Evolutionary conservation across 2,113 vertebrate species (phyloP).

Genomic region (Notiomystis cincta): DNA sequence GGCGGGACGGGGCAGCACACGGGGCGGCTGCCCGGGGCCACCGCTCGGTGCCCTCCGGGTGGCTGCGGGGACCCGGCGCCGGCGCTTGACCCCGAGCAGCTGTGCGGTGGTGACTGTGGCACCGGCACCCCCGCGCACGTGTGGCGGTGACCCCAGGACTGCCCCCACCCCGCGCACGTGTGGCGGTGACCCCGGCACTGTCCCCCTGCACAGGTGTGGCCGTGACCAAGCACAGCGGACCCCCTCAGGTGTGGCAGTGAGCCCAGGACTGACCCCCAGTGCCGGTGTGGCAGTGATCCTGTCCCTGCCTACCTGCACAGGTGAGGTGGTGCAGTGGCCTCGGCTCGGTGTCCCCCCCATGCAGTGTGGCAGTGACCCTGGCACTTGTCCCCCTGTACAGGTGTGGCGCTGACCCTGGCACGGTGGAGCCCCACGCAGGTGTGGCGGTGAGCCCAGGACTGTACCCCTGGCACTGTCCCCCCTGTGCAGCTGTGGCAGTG

Average conservation of each 20-base stretch:
- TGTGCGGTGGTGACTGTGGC: accelerated
- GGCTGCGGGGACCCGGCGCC: background rate
- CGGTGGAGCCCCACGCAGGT: background rate
- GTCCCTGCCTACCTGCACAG: background rate
- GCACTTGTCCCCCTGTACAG: background rate
- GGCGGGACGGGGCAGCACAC: background rate
- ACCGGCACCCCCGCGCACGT: background rate
- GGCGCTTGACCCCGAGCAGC: background rate
- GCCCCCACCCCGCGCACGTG: background rate
- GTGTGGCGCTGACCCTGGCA: background rate
- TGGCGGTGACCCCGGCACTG: background rate
- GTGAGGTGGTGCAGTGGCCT: background rate
- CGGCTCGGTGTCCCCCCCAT: background rate
- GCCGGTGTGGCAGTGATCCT: background rate
- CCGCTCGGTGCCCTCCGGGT: background rate
- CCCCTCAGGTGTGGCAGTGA: background rate
- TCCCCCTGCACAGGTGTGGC: background rate
- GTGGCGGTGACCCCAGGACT: background rate
- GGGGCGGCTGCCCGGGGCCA: background rate
- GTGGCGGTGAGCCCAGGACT: background rate
- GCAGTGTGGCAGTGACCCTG: background rate
- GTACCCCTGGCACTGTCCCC: background rate
- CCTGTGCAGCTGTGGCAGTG: accelerated
- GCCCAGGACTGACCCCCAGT: background rate
- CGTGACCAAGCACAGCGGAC: accelerated